phyloP scores from a whole-genome alignment of 2,888 invertebrate species.

The Hypomecis punctinalis region DNA sequence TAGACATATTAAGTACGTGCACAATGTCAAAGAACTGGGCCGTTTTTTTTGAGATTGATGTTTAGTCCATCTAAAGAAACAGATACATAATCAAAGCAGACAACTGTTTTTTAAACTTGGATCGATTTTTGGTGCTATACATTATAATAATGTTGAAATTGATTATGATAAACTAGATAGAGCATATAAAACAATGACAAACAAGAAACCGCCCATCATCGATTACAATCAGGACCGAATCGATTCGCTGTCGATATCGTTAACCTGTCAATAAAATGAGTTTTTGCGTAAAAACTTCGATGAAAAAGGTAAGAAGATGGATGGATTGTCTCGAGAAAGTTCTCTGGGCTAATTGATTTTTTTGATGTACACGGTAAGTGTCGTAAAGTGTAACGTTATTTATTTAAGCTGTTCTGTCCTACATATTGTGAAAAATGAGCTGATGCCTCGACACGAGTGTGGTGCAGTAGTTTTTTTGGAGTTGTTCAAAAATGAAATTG shows the following conservation, averaged over 20 bases:
- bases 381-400: constrained; percentile 41
- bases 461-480: neutral
- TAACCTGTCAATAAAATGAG: constrained; percentile 50
- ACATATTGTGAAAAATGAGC: constrained; percentile 12
- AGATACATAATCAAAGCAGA: too few relatives aligned
- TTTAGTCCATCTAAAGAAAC: too few relatives aligned
- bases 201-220: constrained; percentile 10
- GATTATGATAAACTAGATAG: neutral
- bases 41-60: too few relatives aligned
- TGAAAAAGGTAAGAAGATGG: constrained; percentile 53
- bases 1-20: too few relatives aligned
- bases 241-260: constrained; percentile 50
- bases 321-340: constrained; percentile 51
- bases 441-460: neutral
- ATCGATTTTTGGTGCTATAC: neutral
- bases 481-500: too few relatives aligned
- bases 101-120: too few relatives aligned
- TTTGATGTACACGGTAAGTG: constrained; percentile 34
- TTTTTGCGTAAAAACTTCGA: constrained; percentile 47
- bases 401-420: constrained; percentile 24
- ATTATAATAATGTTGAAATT: neutral
- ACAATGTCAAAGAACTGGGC: too few relatives aligned
- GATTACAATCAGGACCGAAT: constrained; percentile 27
- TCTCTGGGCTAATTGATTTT: constrained; percentile 55
- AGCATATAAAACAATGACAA: neutral